A percentile compares a stretch with the other conserved stretches of the same genome.
Evolutionary conservation across 1,140 invertebrate genomes (phyloP).

Genomic region (Apis laboriosa): DNA sequence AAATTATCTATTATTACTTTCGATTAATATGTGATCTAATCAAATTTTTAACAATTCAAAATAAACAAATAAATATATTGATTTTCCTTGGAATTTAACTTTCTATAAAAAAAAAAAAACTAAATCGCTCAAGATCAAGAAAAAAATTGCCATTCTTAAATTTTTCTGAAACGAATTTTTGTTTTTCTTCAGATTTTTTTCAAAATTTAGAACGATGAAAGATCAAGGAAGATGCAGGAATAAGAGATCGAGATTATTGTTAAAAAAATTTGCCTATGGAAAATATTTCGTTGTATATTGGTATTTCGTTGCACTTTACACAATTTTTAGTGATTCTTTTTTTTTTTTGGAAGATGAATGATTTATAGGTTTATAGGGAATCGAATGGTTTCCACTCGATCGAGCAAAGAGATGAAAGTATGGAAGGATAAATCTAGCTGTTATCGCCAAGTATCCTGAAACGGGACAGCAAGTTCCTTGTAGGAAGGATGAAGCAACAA

Average conservation of each 20-base stretch:
- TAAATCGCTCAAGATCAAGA: background rate
- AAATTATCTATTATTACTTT: background rate
- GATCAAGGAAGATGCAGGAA: too few relatives aligned
- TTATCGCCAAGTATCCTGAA: conserved; percentile 53
- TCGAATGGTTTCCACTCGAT: background rate
- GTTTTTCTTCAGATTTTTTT: background rate
- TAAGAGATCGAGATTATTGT: too few relatives aligned
- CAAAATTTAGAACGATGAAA: too few relatives aligned
- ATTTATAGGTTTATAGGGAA: background rate
- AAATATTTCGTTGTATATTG: too few relatives aligned
- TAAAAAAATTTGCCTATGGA: too few relatives aligned
- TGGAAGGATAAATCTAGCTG: conserved; percentile 39
- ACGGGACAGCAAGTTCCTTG: conserved; percentile 64
- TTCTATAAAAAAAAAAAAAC: too few relatives aligned
- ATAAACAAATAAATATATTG: too few relatives aligned
- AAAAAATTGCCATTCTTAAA: background rate
- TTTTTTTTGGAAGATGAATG: too few relatives aligned
- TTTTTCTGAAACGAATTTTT: background rate
- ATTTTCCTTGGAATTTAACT: too few relatives aligned
- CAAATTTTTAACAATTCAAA: background rate
- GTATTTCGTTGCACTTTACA: too few relatives aligned
- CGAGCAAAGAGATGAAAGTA: background rate
- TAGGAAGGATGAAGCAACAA: conserved; percentile 75
- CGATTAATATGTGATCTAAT: background rate
- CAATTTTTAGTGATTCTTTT: too few relatives aligned